Evolutionary conservation across 2,113 vertebrate species (phyloP).

Genomic region (Catharus minimus): DNA sequence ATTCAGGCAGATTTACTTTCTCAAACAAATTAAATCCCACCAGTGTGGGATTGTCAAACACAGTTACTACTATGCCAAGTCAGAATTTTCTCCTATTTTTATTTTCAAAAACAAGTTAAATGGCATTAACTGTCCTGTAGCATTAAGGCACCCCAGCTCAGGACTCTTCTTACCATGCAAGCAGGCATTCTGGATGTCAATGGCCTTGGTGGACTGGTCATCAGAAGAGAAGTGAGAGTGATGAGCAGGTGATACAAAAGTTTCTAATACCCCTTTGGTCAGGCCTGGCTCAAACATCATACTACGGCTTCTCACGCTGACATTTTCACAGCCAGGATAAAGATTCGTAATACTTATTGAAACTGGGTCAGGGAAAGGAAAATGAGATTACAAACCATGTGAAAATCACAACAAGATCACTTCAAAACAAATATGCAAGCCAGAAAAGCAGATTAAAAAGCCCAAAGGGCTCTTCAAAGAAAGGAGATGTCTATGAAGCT

Average conservation of each 20-base stretch:
- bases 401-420: background rate
- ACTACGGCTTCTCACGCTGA: conserved; percentile 94
- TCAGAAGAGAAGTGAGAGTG: conserved; percentile 77
- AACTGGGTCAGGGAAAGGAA: conserved; percentile 72
- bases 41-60: background rate
- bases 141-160: background rate
- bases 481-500: background rate
- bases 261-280: conserved; percentile 94
- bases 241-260: conserved; percentile 84
- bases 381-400: conserved; percentile 36
- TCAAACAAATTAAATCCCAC: background rate
- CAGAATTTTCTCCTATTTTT: background rate
- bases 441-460: background rate
- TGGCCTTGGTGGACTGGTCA: conserved; percentile 88
- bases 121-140: background rate
- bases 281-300: conserved; percentile 99
- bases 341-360: conserved; percentile 94
- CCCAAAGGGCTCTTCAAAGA: background rate
- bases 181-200: conserved; percentile 87
- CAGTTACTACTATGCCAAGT: background rate
- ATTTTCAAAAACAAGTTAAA: background rate
- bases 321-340: conserved; percentile 96
- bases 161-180: conserved; percentile 79
- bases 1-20: background rate
- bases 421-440: background rate